These are phyloP conservation scores for Drosophila nr. fundita DNA, from an alignment of 2,888 invertebrate genomes.

Conservation along the genomic window DNA sequence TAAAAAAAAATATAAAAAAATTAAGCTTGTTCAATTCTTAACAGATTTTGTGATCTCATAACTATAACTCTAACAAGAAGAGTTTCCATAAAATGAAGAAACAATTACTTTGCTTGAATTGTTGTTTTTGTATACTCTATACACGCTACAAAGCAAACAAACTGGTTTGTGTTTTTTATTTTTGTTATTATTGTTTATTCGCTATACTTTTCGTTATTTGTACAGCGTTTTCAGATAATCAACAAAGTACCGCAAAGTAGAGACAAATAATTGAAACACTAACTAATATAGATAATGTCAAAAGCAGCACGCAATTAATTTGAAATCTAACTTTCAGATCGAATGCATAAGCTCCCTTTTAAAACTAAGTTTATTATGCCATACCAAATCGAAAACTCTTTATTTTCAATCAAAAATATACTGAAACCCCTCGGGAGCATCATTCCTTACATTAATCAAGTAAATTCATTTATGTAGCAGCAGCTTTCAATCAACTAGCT, in stretches of 20 bases:
- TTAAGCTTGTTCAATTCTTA: neutral
- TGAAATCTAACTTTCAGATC: neutral
- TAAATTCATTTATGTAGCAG: neutral
- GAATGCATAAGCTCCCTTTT: neutral
- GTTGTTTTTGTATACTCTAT: neutral
- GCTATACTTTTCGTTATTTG: neutral
- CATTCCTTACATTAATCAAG: neutral
- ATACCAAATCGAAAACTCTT: neutral
- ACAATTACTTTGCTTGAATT: too few species aligned
- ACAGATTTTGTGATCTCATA: neutral
- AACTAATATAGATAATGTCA: neutral
- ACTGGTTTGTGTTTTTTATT: neutral
- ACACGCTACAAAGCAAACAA: neutral
- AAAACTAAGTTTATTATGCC: neutral
- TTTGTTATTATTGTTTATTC: neutral
- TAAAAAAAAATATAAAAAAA: neutral
- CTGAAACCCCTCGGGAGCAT: neutral
- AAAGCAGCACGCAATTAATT: neutral
- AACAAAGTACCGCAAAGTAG: constrained; percentile 1
- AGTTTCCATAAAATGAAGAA: neutral
- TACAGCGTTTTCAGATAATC: neutral
- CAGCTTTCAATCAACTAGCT: neutral
- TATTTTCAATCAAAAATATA: neutral
- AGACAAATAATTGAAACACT: neutral
- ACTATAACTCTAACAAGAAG: too few species aligned